These are phyloP conservation scores for Hypomesus transpacificus DNA, from an alignment of 2,113 vertebrate species.

Conservation along the genomic window DNA sequence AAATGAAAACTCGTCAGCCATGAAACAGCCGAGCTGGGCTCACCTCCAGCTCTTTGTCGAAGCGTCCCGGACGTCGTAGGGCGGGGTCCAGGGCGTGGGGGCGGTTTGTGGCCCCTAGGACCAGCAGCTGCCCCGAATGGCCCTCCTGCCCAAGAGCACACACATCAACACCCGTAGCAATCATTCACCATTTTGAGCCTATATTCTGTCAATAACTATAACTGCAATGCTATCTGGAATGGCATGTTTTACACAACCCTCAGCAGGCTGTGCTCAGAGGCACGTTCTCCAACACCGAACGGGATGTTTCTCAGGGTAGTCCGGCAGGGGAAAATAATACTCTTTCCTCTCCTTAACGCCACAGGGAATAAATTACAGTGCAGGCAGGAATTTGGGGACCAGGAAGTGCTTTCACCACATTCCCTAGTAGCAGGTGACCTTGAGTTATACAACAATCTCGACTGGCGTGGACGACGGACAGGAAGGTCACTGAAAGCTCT, in stretches of 20 bases:
- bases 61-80: slow-evolving; percentile 87
- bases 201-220: no score
- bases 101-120: slow-evolving; percentile 93
- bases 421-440: slow-evolving; percentile 36
- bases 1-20: no score
- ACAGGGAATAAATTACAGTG: slow-evolving; percentile 45
- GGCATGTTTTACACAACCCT: no score
- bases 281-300: background rate
- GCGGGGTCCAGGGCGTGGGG: slow-evolving; percentile 89
- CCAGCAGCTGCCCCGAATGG: slow-evolving; percentile 84
- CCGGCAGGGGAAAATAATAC: slow-evolving; percentile 30
- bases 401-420: slow-evolving; percentile 49
- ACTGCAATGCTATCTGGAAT: no score
- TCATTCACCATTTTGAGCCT: no score
- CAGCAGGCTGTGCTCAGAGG: no score
- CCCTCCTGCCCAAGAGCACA: slow-evolving; percentile 71
- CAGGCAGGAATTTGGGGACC: slow-evolving; percentile 34
- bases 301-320: slow-evolving; percentile 32
- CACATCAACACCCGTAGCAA: no score
- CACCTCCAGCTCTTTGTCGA: slow-evolving; percentile 93
- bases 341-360: slow-evolving; percentile 28
- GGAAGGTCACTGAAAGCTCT: slow-evolving; percentile 13
- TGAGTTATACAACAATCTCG: background rate
- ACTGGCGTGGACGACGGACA: slow-evolving; percentile 23
- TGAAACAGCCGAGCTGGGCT: background rate